Percentiles rank a stretch among this genome's conserved stretches.
Evolutionary conservation across 2,797 vertebrate species (phyloP).

Genomic region (Leontopithecus rosalia): DNA sequence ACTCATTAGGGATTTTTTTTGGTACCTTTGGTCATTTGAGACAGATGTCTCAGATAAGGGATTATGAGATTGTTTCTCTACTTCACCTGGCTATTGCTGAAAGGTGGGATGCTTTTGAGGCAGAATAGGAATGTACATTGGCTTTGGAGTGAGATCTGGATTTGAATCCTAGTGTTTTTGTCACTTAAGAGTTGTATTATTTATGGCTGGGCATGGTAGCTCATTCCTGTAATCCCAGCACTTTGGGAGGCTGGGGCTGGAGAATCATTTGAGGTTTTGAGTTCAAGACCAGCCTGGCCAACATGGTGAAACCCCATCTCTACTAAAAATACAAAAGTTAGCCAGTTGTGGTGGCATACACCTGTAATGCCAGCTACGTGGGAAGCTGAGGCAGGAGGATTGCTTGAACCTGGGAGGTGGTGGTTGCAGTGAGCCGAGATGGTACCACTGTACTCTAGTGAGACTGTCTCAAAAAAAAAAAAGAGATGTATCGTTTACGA

Average conservation of each 20-base stretch:
- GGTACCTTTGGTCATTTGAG: background rate
- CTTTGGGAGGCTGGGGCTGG: background rate
- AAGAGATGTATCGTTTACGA: background rate
- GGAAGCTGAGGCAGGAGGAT: background rate
- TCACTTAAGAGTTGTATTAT: background rate
- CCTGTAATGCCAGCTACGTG: no score
- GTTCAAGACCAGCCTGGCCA: background rate
- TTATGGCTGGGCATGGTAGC: background rate
- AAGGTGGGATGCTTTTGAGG: background rate
- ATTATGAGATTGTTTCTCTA: background rate
- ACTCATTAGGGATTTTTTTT: background rate
- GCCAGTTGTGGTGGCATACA: background rate
- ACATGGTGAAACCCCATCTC: background rate
- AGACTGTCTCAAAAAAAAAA: background rate
- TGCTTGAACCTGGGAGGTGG: background rate
- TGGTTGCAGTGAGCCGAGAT: background rate
- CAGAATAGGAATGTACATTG: background rate
- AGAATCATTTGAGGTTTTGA: background rate
- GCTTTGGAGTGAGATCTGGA: slow-evolving; percentile 10
- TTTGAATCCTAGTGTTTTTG: slow-evolving; percentile 9
- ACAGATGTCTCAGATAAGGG: background rate
- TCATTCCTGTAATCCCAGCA: background rate
- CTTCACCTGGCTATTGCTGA: background rate
- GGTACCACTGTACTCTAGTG: background rate
- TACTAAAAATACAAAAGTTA: background rate